Conservation (phyloP, 2,888 invertebrate species). For the Lycia hirtaria region DNA sequence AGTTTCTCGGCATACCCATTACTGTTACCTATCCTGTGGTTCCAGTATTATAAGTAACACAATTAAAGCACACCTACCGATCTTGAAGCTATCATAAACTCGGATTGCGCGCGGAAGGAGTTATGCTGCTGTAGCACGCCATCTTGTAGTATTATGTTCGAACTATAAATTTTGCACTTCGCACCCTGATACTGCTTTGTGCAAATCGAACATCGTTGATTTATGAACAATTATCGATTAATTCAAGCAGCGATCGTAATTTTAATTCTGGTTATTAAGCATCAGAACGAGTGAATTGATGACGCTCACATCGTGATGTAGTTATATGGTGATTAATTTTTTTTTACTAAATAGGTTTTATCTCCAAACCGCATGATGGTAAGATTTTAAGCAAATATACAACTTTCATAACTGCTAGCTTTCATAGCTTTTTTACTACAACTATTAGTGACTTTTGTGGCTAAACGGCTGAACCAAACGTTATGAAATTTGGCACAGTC, state of each 20-base stretch:
- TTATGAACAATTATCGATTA: constrained; percentile 85
- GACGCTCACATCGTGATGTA: constrained; percentile 64
- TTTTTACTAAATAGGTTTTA: too few species aligned
- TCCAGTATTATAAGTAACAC: constrained; percentile 69
- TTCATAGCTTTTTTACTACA: too few species aligned
- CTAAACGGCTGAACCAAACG: too few species aligned
- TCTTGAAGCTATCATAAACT: constrained; percentile 72
- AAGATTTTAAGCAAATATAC: too few species aligned
- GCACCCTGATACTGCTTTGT: constrained; percentile 82
- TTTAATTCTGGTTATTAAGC: constrained; percentile 80
- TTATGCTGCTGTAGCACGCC: constrained; percentile 79
- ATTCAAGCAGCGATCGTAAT: constrained; percentile 84
- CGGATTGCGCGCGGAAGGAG: constrained; percentile 66
- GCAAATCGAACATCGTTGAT: constrained; percentile 83
- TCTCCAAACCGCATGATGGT: too few species aligned
- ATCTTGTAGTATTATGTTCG: constrained; percentile 69
- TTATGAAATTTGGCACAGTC: too few species aligned
- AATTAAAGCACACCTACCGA: constrained; percentile 60
- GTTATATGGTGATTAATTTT: constrained; percentile 58
- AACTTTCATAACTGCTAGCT: too few species aligned
- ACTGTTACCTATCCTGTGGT: too few species aligned
- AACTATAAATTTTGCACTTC: constrained; percentile 80
- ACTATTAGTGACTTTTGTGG: too few species aligned
- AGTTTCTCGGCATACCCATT: constrained; percentile 26
- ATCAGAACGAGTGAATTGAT: constrained; percentile 63